Base-by-base conservation (phyloP, 2,888 invertebrate genomes). In the Drosophila robusta region DNA sequence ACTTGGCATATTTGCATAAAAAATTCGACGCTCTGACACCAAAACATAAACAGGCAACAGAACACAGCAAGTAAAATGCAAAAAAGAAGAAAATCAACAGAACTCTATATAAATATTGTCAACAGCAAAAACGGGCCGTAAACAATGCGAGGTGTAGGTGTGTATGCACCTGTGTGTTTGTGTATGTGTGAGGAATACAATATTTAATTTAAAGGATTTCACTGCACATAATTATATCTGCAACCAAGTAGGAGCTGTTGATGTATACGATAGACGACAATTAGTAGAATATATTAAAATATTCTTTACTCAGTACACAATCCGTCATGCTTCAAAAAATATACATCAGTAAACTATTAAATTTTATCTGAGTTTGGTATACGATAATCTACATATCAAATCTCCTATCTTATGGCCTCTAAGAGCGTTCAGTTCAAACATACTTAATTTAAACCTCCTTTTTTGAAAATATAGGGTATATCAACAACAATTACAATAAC, bases 1-100 rank as follows among this genome's bases (percentile, higher is more conserved):
- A 86, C 88, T 88, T 83, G 89, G 74, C 87, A 83, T 70, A 88
- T 83, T 83, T 83, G 84, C 89, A 83, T 83, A 83, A 74, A 80
- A 77, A 83, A 64, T 80, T 65, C 78, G 67, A 65, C 64, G 70
- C 67, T 77, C 80, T 88, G 82, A 82, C 82, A 86, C 87, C 86
- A 41, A 82, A 82, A 67, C 78, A 85, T 87, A 82, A 87, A 76
- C 88, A 80, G 80, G 60, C 49, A 67, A 52, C 57, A 55, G 44
- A 39, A 41, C 34, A 29, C 42, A 22, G 16, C 64, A 68, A 46
- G 55, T 55, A 47, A 52, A 65, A 46, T 22, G 38, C 22, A 47
- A 16, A 45, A 55, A 38, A 57, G 29, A 3, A 2, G 6, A 55
- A 68, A 41, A 54, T 58, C 52, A 36, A 69, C 42, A 66, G 51